Base-by-base conservation (phyloP, 2,888 invertebrate genomes). In the Melipona beecheii region DNA sequence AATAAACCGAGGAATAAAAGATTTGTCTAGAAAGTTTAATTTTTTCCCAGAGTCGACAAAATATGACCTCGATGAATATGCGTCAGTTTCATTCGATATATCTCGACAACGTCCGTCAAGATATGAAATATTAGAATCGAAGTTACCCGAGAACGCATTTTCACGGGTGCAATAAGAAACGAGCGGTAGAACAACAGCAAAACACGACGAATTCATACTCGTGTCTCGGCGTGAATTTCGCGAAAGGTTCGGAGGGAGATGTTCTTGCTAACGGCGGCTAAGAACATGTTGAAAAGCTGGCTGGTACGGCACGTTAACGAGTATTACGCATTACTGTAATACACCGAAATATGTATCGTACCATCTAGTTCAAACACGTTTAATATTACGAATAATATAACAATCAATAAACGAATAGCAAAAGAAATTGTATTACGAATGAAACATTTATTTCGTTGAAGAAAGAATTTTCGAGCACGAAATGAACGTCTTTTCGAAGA, bases 251-350 rank as follows among this genome's bases (percentile, higher is more conserved):
- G 79, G 52, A 54, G 52, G 4, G 43, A 49, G 52, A 49, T 58
- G 58, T 78, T 81, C 81, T 76, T 65, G 76, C 69, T 27, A 76
- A 76, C 36, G 27, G 11, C 43, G 24, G 54, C 65, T 68, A 83
- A 81, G 72, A 86, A 75, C 81, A 66, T 27, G 81, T 17, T 78
- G 66, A 77, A 83, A 75, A 80, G 65, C 68, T 56, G 65, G 19
- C 36, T 52, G 49, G 49, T 69, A 66, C 71, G 72, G 65, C 65
- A 24, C 71, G 83, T 84, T 86, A 86, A 86, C 65, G 86, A 79
- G 74, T 77, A 73, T 83, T 72, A 77, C 78, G 54, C 68, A 65
- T 49, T 56, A 31, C 62, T 70, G 73, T 73, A 49, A 13, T 56
- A 54, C 54, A 54, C 36, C 54, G 58, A 60, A 43, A 9, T 43